Base-by-base conservation (phyloP, 2,113 vertebrate genomes). In the Sarotherodon lohbergeri region DNA sequence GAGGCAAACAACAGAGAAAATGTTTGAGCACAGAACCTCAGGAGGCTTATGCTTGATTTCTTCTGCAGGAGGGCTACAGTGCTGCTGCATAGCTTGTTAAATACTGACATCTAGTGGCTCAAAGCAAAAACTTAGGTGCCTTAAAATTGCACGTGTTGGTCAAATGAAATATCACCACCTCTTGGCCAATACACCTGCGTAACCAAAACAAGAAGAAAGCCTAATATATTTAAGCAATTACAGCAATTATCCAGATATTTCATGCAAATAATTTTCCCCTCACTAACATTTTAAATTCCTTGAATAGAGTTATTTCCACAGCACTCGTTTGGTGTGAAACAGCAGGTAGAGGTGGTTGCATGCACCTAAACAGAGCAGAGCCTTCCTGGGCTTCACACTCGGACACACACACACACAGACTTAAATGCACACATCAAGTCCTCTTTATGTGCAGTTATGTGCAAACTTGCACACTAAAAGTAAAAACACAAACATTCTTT, bases 101-200 rank as follows among this genome's bases (percentile, higher is more conserved):
- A 95, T 94, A 93, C 94, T 93, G 94, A 90, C 95, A 95, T 90
- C 95, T 95, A 93, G 95, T 88, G 95, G 91, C 5, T 12, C 2
- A 48, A 73, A 43, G 6, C 19, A 4, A 55, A 54, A 79, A 32
- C 12, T 34, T 46, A 82, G 24, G 56, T 10, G 63, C 8, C 3
- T 3, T 11, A 5, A 14, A 32, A 63, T 34, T 24, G 71, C 8
- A 66, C 0, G 3, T 34, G 22, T 10, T 6, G 48, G 82, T 41
- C 5, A 1, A 59, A 71, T 80, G 55, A 81, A 80, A 91, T 73
- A 90, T 57, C 85, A 90, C 80, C 84, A 83, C 80, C 88, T 90
- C 34, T 78, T 83, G 90, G 86, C 19, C 29, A 55, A 32, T 3
- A 59, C 36, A 27, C n/a, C 4, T 24, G 83, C 7, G 29, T 11